Percentiles rank a stretch among this genome's conserved stretches.
Conservation (phyloP, 1,140 invertebrate genomes). For the Galendromus occidentalis region DNA sequence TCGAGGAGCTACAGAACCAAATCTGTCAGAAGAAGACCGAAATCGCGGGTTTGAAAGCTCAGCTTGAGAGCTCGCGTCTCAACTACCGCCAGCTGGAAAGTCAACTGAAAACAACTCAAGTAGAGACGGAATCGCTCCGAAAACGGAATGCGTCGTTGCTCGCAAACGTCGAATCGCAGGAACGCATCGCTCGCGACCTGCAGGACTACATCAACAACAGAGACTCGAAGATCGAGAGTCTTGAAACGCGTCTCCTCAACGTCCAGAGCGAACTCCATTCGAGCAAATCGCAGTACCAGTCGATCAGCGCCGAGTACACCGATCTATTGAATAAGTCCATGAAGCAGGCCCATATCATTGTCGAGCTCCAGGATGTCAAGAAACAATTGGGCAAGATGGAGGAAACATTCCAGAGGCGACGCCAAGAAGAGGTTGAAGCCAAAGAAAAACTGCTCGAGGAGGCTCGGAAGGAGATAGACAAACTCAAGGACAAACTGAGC, state of each 20-base stretch:
- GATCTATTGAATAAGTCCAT: too few relatives aligned
- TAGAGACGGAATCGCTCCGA: background rate
- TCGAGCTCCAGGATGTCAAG: constrained; percentile 1
- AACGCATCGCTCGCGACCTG: background rate
- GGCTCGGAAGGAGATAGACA: background rate
- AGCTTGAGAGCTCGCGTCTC: background rate
- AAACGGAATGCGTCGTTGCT: background rate
- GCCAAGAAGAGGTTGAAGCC: background rate
- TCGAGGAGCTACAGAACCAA: background rate
- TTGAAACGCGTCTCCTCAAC: background rate
- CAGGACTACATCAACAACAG: background rate
- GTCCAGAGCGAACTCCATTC: background rate
- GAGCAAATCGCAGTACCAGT: too few relatives aligned
- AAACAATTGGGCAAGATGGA: background rate
- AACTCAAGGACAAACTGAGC: background rate
- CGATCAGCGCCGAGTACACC: too few relatives aligned
- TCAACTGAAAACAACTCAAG: background rate
- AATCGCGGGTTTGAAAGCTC: background rate
- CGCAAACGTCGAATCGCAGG: background rate
- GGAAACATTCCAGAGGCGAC: background rate
- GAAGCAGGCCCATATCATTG: background rate
- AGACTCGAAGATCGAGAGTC: background rate
- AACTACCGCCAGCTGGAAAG: background rate
- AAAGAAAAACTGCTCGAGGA: background rate
- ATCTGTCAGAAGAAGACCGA: background rate